Conservation (phyloP, 2,888 invertebrate species). For the Parnassius orleans region DNA sequence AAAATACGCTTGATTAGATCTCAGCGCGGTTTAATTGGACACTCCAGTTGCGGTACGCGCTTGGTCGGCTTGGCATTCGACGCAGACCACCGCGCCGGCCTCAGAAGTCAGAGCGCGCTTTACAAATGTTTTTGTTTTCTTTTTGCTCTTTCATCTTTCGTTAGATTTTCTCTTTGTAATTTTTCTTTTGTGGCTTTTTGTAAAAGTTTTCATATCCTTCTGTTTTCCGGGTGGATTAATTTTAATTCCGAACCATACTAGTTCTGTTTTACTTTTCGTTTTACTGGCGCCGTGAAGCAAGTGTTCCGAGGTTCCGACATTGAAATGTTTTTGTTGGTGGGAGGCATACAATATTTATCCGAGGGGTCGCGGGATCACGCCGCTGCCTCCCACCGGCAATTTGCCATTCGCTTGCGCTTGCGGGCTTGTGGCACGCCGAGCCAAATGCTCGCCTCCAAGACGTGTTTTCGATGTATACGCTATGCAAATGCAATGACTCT, state of each 20-base stretch:
- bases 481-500: conserved; percentile 77
- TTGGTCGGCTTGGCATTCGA: conserved; percentile 51
- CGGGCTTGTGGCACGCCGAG: conserved; percentile 40
- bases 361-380: conserved; percentile 68
- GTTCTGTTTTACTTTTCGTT: conserved; percentile 34
- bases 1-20: conserved; percentile 75
- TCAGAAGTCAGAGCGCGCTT: conserved; percentile 39
- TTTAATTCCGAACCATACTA: conserved; percentile 64
- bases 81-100: conserved; percentile 39
- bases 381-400: conserved; percentile 71
- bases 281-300: conserved; percentile 29
- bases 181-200: conserved; percentile 62
- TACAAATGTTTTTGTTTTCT: conserved; percentile 46
- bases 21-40: conserved; percentile 67
- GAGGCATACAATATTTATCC: conserved; percentile 53
- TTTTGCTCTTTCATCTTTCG: conserved; percentile 46
- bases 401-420: conserved; percentile 56
- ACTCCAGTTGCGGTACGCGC: conserved; percentile 58
- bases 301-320: conserved; percentile 30
- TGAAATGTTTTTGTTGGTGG: conserved; percentile 37
- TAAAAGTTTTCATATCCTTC: conserved; percentile 70
- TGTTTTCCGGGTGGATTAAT: conserved; percentile 72
- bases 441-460: conserved; percentile 52
- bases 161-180: conserved; percentile 57
- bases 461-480: conserved; percentile 71